Evolutionary conservation across 2,888 invertebrate species (phyloP), one percentile per base, ranked within the genome.

Genomic region (Coelogynopora nodosa): DNA sequence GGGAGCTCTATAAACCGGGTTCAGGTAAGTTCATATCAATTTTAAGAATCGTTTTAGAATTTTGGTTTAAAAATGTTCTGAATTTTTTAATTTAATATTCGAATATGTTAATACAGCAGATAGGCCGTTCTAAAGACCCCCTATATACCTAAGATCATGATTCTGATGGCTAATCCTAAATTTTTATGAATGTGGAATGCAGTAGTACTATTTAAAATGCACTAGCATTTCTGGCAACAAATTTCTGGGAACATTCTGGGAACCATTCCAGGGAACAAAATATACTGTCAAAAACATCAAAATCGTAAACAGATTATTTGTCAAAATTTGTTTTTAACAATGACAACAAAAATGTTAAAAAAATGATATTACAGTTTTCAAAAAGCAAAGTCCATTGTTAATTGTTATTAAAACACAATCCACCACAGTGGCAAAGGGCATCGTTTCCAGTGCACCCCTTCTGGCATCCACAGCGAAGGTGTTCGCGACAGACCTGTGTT

Each of bases 391-490:
- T 49, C 5, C 49, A 49, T 10, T 49, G 49, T 49, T 49, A 49
- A 49, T 49, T 49, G 49, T 49, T 49, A 49, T 49, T 49, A 18
- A 49, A 49, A 18, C 49, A 49, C 5, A 49, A 49, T 49, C 49
- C 23, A 74, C 74, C 74, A 74, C 74, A 74, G 74, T 74, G 74
- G 23, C 74, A 74, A 74, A 74, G 74, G 74, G 74, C 74, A 74
- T 5, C 18, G 49, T 74, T 10, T 74, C 27, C 27, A 74, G 74
- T 74, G 74, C 74, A 74, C 27, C 74, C 23, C 74, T 74, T 74
- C 23, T 74, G 74, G 23, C 74, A 74, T 74, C 74, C 74, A 74
- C 74, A 74, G 2, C 74, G 74, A 23, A 74, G 74, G 74, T n/a
- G 74, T 74, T 74, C 74, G 23, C 74, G 74, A 74, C 23, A 74